Conservation (phyloP, 2,888 invertebrate species). For the Idaea aversata region DNA sequence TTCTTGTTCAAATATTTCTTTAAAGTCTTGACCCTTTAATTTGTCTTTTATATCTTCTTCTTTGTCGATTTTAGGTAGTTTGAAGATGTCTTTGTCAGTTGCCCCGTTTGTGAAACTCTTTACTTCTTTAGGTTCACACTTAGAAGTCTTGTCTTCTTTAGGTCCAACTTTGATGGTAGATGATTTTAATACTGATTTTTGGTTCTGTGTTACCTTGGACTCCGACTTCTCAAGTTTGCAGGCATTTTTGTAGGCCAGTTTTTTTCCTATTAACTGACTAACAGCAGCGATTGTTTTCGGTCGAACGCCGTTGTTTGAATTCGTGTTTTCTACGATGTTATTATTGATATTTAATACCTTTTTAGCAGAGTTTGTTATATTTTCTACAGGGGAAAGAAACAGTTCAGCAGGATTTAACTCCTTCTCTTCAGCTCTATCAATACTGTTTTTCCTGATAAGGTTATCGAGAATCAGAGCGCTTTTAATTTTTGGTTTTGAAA, state of each 20-base stretch:
- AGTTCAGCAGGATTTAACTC: constrained; percentile 70
- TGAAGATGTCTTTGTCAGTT: constrained; percentile 24
- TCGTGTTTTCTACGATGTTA: constrained; percentile 65
- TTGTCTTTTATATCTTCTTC: constrained; percentile 33
- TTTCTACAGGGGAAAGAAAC: constrained; percentile 67
- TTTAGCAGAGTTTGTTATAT: constrained; percentile 54
- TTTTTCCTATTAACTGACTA: constrained; percentile 66
- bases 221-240: constrained; percentile 66
- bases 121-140: constrained; percentile 33
- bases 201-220: constrained; percentile 60
- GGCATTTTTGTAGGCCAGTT: constrained; percentile 60
- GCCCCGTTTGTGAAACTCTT: constrained; percentile 30
- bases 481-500: constrained; percentile 65
- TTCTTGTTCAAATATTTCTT: constrained; percentile 21
- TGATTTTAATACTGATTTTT: constrained; percentile 69
- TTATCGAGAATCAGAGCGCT: constrained; percentile 78
- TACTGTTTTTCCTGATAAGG: constrained; percentile 79
- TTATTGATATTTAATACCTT: constrained; percentile 74
- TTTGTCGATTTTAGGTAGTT: constrained; percentile 16
- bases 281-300: constrained; percentile 66
- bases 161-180: constrained; percentile 51
- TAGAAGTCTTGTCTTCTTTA: constrained; percentile 45
- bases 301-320: constrained; percentile 54
- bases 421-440: constrained; percentile 73
- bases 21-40: constrained; percentile 17